These are phyloP conservation scores for Syncerus caffer DNA, from an alignment of 2,797 vertebrate genomes.

Conservation along the genomic window DNA sequence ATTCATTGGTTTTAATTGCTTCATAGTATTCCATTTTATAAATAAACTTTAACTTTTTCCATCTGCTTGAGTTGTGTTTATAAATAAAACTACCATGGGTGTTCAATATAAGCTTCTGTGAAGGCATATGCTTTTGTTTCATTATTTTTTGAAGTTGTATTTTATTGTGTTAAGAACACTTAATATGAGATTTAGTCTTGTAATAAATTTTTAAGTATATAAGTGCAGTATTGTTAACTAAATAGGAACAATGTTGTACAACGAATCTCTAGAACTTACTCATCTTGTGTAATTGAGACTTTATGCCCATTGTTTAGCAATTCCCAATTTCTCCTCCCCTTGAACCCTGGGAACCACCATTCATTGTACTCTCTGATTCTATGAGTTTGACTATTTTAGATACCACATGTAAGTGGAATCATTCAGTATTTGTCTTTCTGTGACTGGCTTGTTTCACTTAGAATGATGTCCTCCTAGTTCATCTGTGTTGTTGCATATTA, in stretches of 20 bases:
- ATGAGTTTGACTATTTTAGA: neutral
- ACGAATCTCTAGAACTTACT: neutral
- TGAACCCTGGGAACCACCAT: neutral
- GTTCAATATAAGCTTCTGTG: neutral
- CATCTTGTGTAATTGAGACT: neutral
- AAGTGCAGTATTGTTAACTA: neutral
- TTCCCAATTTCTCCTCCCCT: neutral
- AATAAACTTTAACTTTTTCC: neutral
- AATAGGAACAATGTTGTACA: neutral
- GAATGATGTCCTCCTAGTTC: neutral
- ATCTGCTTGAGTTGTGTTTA: neutral
- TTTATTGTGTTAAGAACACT: neutral
- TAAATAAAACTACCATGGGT: neutral
- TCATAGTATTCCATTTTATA: neutral
- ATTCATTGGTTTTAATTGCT: neutral
- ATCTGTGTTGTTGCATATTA: neutral
- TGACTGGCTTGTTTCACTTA: neutral
- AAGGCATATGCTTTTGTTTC: neutral
- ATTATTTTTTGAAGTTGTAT: neutral
- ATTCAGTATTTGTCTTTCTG: neutral
- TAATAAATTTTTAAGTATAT: neutral
- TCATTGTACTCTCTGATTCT: neutral
- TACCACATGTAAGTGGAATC: neutral
- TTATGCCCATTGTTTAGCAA: neutral
- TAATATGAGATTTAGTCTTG: neutral